Conservation (phyloP, 2,888 invertebrate genomes). For the Nudaria mundana region DNA sequence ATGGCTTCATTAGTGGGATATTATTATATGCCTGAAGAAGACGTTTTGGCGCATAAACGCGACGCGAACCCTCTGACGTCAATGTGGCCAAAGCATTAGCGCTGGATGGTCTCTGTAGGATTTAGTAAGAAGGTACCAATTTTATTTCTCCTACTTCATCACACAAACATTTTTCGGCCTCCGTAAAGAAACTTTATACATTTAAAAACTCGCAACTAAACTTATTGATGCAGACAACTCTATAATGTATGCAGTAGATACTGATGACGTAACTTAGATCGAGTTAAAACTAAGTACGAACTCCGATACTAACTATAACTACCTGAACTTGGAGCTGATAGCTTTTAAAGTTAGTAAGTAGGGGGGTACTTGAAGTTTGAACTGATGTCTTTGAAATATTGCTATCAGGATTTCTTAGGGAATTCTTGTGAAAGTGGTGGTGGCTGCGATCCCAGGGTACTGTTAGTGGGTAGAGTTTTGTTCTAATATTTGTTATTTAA, state of each 20-base stretch:
- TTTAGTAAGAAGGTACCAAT: conserved; percentile 11
- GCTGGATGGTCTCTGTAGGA: no score
- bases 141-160: neutral
- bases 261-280: conserved; percentile 39
- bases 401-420: neutral
- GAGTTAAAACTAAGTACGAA: conserved; percentile 28
- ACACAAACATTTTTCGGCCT: neutral
- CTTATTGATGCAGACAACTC: conserved; percentile 8
- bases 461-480: no score
- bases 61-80: no score
- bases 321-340: conserved; percentile 10
- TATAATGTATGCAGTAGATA: conserved; percentile 27
- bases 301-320: conserved; percentile 18
- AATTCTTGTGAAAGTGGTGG: no score
- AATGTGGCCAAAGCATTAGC: no score
- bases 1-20: no score
- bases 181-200: neutral
- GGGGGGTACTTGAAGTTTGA: neutral
- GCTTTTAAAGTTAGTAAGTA: conserved; percentile 12
- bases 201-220: conserved; percentile 2
- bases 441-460: no score
- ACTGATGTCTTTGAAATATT: neutral
- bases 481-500: no score
- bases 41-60: no score
- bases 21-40: no score